Percentiles rank a stretch among this genome's conserved stretches.
phyloP scores from a whole-genome alignment of 2,888 invertebrate species.

The Ellobium chinense region DNA sequence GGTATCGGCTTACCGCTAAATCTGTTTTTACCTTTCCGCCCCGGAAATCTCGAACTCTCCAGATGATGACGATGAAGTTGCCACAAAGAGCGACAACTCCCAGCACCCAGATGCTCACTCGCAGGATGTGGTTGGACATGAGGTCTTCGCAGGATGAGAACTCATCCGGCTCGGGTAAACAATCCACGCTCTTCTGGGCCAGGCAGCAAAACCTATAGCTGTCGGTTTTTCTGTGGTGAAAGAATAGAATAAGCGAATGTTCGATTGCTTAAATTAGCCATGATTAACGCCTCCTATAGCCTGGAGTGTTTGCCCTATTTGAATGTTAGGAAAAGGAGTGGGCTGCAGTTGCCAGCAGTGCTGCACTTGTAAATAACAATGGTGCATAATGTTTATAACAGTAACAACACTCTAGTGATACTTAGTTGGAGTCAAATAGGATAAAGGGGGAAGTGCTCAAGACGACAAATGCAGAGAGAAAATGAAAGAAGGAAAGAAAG shows the following conservation, averaged over 20 bases:
- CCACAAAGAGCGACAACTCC: conserved; percentile 72
- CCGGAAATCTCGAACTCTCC: conserved; percentile 76
- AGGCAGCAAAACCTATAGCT: conserved; percentile 79
- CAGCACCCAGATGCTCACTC: conserved; percentile 75
- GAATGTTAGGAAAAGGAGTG: too few relatives aligned
- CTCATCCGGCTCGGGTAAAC: conserved; percentile 74
- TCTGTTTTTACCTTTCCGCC: conserved; percentile 80
- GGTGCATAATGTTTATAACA: too few relatives aligned
- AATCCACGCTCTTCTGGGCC: conserved; percentile 71
- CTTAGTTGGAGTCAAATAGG: too few relatives aligned
- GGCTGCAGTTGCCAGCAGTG: too few relatives aligned
- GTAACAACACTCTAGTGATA: too few relatives aligned
- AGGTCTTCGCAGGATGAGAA: conserved; percentile 78
- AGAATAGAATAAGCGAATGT: not conserved
- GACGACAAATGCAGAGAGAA: too few relatives aligned
- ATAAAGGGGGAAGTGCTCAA: too few relatives aligned
- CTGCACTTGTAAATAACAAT: too few relatives aligned
- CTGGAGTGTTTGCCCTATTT: too few relatives aligned
- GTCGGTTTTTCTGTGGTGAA: conserved; percentile 77
- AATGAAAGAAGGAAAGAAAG: too few relatives aligned
- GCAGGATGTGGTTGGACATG: conserved; percentile 75
- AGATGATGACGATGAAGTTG: conserved; percentile 73
- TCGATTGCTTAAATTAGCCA: not conserved
- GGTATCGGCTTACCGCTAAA: too few relatives aligned
- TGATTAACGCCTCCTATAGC: not conserved